Evolutionary conservation across 1,140 invertebrate species (phyloP).

Genomic region (Eumaeus atala): DNA sequence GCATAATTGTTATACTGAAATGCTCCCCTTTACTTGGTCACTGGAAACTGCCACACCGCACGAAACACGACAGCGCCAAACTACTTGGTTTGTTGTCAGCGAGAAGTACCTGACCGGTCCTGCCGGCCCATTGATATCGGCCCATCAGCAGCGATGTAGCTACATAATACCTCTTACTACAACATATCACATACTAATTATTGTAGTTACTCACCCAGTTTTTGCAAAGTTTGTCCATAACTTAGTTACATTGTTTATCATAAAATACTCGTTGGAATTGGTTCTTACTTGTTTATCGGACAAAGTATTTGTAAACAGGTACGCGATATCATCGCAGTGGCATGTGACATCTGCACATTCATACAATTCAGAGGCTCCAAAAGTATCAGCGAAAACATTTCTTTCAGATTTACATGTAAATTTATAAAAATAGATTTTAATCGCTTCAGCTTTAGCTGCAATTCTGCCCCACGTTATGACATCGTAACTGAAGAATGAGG

Average conservation of each 20-base stretch:
- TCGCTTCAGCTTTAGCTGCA: background rate
- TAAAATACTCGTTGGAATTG: background rate
- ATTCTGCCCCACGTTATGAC: background rate
- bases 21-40: no score
- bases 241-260: background rate
- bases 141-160: no score
- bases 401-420: background rate
- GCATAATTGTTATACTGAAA: no score
- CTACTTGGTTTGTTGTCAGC: no score
- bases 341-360: background rate
- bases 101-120: no score
- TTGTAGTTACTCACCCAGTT: slow-evolving; percentile 3
- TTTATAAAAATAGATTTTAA: background rate
- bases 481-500: background rate
- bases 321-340: background rate
- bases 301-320: background rate
- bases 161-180: no score
- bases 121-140: no score
- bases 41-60: no score
- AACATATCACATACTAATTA: no score
- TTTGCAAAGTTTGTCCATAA: slow-evolving; percentile 2
- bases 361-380: background rate
- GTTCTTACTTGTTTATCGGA: background rate
- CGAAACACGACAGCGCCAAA: no score
- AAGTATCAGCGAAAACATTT: background rate